Conservation (phyloP, 2,888 invertebrate genomes). For the Clunio marinus region DNA sequence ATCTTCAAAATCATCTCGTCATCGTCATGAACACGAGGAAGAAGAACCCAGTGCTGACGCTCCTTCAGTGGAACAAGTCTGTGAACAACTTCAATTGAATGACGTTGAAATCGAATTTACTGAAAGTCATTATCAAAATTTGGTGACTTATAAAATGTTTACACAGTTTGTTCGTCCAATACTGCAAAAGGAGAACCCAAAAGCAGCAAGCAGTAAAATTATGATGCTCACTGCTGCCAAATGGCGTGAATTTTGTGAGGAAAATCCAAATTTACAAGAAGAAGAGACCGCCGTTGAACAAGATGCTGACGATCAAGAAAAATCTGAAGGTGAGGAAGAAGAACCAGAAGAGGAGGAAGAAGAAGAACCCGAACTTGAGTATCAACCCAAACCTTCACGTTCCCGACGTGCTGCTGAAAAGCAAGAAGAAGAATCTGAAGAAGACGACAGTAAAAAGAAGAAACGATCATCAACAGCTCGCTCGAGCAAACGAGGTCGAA, state of each 20-base stretch:
- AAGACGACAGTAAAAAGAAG: constrained; percentile 58
- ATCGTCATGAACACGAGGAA: constrained; percentile 51
- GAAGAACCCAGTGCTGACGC: constrained; percentile 58
- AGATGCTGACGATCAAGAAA: constrained; percentile 46
- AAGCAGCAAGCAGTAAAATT: constrained; percentile 83
- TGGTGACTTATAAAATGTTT: constrained; percentile 90
- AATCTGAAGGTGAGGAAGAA: constrained; percentile 42
- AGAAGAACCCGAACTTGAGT: constrained; percentile 44
- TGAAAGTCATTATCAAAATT: constrained; percentile 82
- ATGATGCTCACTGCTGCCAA: constrained; percentile 97
- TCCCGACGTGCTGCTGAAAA: constrained; percentile 51
- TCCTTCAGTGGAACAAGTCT: constrained; percentile 89
- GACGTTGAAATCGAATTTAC: constrained; percentile 89
- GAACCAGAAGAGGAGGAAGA: constrained; percentile 18
- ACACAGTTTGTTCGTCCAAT: constrained; percentile 90
- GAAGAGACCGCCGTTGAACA: constrained; percentile 45
- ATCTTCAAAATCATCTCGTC: constrained; percentile 51
- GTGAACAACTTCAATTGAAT: constrained; percentile 80
- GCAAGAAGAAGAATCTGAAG: constrained; percentile 56
- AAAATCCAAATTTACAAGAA: constrained; percentile 67
- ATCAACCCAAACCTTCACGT: constrained; percentile 42
- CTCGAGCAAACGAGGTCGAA: constrained; percentile 68
- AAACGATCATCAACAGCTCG: constrained; percentile 61
- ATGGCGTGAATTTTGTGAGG: constrained; percentile 90
- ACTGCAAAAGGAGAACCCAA: constrained; percentile 89